Evolutionary conservation across 2,888 invertebrate genomes (phyloP).

Genomic region (Sinodicranocentrus sp.): DNA sequence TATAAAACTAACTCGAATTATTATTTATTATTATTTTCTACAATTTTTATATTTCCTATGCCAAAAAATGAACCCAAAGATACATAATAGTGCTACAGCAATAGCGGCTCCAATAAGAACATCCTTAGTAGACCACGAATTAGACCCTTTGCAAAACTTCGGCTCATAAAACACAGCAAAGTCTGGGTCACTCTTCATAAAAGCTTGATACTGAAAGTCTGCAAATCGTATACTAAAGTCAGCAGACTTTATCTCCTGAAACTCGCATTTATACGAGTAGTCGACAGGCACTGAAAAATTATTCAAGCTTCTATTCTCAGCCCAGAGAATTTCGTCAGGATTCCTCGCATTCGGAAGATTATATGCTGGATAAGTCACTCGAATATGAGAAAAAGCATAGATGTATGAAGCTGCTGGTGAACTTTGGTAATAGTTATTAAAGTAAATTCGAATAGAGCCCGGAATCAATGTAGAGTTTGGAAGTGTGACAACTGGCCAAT

Average conservation of each 20-base stretch:
- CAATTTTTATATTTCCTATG: conserved; percentile 9
- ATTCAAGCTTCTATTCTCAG: conserved; percentile 31
- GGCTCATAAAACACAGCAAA: conserved; percentile 30
- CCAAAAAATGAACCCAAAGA: conserved; percentile 40
- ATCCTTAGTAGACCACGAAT: background rate
- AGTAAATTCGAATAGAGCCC: conserved; percentile 35
- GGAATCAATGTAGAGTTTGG: conserved; percentile 13
- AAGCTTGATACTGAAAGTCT: conserved; percentile 42
- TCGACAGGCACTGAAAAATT: background rate
- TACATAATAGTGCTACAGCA: background rate
- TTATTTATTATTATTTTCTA: conserved; percentile 1
- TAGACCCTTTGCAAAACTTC: background rate
- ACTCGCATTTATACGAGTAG: conserved; percentile 31
- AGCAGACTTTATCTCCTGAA: conserved; percentile 20
- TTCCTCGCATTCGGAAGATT: conserved; percentile 22
- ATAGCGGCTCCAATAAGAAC: conserved; percentile 21
- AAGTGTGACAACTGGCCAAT: conserved; percentile 27
- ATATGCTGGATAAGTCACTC: conserved; percentile 38
- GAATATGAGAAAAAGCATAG: conserved; percentile 29
- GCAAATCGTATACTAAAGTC: conserved; percentile 38
- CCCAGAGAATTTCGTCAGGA: conserved; percentile 24
- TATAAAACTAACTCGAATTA: no score
- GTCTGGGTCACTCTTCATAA: conserved; percentile 17
- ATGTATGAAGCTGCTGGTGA: background rate
- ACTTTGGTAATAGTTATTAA: conserved; percentile 39